Evolutionary conservation across 1,140 invertebrate genomes (phyloP), one percentile per base, ranked within the genome.

Genomic region (Tyrophagus putrescentiae): DNA sequence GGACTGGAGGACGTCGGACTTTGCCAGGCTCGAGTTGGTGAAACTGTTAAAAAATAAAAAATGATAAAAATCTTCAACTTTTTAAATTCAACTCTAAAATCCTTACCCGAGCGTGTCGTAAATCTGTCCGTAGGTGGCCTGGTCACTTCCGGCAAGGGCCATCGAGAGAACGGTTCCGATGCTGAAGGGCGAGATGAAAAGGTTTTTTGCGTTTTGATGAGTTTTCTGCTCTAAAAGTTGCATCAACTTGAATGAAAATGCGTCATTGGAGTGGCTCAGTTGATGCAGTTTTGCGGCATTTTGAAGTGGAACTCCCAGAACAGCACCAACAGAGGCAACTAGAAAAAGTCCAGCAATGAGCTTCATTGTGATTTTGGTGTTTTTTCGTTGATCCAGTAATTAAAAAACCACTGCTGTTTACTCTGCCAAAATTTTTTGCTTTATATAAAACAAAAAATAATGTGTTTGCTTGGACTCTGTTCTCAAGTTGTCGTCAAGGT

Each of bases 151-250:
- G 11, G 34, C 29, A 29, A 58, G 57, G 42, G 54, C n/a, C 62
- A 63, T 63, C n/a, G 18, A n/a, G 9, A 63, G 28, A n/a, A 42
- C 48, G 18, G 44, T 63, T 6, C 25, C 41, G 16, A 63, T 36
- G 1, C 42, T 33, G 9, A 56, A 39, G 13, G 62, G 45, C 1
- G 62, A 61, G 13, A 63, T 32, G 42, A 63, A 63, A 18, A 63
- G 31, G 57, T 63, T 63, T 33, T 63, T 18, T 1, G 31, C 31
- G 9, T 4, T 41, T 4, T 29, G 18, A 27, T 57, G 25, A 5
- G 29, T 23, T 60, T 61, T 61, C 13, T 13, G 36, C 21, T 13
- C 36, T 39, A n/a, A n/a, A n/a, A n/a, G n/a, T n/a, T 39, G 36
- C 36, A 39, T 13, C 13, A 39, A 39, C 13, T 39, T 13, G 21